A percentile compares a stretch with the other conserved stretches of the same genome.
Evolutionary conservation across 1,140 invertebrate species (phyloP).

Genomic region (Megathymus violae): DNA sequence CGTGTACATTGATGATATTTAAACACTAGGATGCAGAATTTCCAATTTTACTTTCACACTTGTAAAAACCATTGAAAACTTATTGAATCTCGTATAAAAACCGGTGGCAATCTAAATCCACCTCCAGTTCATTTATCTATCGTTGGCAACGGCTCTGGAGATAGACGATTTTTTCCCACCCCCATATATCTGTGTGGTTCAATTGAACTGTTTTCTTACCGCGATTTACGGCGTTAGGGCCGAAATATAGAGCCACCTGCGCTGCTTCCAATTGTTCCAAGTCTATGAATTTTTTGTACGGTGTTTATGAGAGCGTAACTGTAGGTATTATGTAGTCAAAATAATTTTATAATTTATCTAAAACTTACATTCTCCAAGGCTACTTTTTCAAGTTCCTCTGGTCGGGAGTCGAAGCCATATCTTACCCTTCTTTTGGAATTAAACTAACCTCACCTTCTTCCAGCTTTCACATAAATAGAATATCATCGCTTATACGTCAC

Average conservation of each 20-base stretch:
- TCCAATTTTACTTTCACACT: background rate
- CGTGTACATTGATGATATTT: too few species aligned
- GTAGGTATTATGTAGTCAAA: background rate
- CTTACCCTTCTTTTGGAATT: too few species aligned
- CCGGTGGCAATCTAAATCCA: conserved; percentile 3
- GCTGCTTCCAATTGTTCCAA: conserved; percentile 13
- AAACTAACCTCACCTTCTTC: too few species aligned
- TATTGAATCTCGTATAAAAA: conserved; percentile 5
- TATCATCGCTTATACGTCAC: background rate
- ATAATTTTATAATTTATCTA: too few species aligned
- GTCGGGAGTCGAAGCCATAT: too few species aligned
- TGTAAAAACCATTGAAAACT: background rate
- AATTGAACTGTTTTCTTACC: conserved; percentile 52
- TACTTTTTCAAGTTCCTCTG: too few species aligned
- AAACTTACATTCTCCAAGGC: too few species aligned
- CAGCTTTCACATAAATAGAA: too few species aligned
- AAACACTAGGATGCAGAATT: background rate
- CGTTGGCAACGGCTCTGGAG: conserved; percentile 9
- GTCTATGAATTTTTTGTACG: conserved; percentile 11
- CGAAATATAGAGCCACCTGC: conserved; percentile 47
- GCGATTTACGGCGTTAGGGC: conserved; percentile 47
- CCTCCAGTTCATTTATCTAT: conserved; percentile 27
- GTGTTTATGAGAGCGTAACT: background rate
- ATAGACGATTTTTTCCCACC: conserved; percentile 43
- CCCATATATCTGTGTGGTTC: conserved; percentile 48